phyloP scores from a whole-genome alignment of 2,888 invertebrate genomes.

The Orgyia antiqua region DNA sequence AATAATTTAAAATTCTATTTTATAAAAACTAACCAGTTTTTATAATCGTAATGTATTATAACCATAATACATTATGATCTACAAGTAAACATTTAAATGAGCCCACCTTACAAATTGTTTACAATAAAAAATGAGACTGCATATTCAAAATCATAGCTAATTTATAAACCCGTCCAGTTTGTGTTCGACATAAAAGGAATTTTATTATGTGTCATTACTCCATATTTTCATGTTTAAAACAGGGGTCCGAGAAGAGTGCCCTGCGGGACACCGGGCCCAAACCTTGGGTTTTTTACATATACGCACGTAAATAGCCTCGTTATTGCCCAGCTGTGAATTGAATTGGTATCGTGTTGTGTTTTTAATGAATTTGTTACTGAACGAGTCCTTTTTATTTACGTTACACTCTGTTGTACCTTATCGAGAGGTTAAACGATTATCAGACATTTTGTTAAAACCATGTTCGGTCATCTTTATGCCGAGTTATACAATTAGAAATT shows the following conservation, averaged over 20 bases:
- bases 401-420: constrained; percentile 22
- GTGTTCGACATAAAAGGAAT: constrained; percentile 47
- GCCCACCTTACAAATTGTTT: constrained; percentile 30
- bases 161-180: constrained; percentile 35
- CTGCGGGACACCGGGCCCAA: constrained; percentile 48
- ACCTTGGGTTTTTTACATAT: constrained; percentile 44
- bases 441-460: constrained; percentile 16
- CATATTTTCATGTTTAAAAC: constrained; percentile 56
- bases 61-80: too few species aligned
- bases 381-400: constrained; percentile 33
- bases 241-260: constrained; percentile 39
- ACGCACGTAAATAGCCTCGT: constrained; percentile 55
- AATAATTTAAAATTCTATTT: too few species aligned
- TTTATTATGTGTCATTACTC: constrained; percentile 68
- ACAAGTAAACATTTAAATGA: too few species aligned
- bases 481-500: too few species aligned
- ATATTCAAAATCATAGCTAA: constrained; percentile 32
- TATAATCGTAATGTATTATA: too few species aligned
- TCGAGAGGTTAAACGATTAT: constrained; percentile 31
- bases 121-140: constrained; percentile 25
- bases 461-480: constrained; percentile 25
- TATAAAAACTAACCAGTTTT: too few species aligned
- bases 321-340: constrained; percentile 66
- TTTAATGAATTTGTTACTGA: constrained; percentile 61
- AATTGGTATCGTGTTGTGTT: constrained; percentile 63